Percentiles rank a stretch among this genome's conserved stretches.
phyloP scores from a whole-genome alignment of 2,797 vertebrate species.

The Pygocentrus nattereri region DNA sequence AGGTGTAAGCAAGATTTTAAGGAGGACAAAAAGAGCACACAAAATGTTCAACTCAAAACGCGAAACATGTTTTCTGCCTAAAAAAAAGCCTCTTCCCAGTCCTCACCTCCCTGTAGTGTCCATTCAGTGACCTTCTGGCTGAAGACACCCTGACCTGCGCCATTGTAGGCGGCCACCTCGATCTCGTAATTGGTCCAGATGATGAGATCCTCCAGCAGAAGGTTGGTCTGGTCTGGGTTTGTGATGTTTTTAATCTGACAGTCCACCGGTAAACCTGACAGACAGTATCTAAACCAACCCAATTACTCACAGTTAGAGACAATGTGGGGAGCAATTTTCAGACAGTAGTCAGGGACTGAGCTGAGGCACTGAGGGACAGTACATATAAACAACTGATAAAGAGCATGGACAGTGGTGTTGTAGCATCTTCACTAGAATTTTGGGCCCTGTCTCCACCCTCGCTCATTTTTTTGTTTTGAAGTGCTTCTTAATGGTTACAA shows the following conservation, averaged over 20 bases:
- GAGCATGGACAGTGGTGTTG: not conserved
- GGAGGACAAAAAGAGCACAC: not conserved
- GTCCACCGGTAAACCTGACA: conserved; percentile 93
- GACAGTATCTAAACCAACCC: conserved; percentile 85
- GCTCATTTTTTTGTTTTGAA: not conserved
- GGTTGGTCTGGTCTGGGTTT: conserved; percentile 89
- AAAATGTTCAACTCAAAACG: not conserved
- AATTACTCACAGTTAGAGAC: not conserved
- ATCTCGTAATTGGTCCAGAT: conserved; percentile 99
- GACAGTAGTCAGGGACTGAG: not conserved
- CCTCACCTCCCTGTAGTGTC: conserved; percentile 96
- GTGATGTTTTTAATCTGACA: conserved; percentile 98
- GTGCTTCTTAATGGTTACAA: not conserved
- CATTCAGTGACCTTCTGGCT: conserved; percentile 96
- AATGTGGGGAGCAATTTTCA: not conserved
- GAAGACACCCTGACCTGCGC: conserved; percentile 91
- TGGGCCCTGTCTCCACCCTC: not conserved
- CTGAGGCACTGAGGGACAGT: not conserved
- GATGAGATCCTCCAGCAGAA: conserved; percentile 96
- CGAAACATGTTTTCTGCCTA: conserved; percentile 16
- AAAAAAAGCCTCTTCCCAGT: not conserved
- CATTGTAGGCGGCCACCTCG: conserved; percentile 94
- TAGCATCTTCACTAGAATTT: not conserved
- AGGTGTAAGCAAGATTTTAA: not conserved
- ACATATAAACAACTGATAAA: not conserved